phyloP scores from a whole-genome alignment of 2,113 vertebrate species.

The Corythornis vintsioides region DNA sequence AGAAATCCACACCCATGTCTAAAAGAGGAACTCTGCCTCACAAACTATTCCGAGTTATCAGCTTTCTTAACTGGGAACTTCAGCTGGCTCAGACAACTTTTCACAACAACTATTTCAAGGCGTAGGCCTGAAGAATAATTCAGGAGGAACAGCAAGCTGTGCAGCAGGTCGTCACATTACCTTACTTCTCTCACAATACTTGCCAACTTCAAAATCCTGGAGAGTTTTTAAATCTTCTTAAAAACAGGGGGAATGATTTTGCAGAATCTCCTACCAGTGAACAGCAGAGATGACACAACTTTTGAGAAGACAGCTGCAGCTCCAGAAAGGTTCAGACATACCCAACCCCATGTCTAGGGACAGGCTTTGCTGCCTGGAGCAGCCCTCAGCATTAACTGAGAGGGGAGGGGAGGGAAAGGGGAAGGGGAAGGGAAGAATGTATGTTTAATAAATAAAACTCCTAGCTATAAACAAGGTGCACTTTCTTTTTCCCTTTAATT shows the following conservation, averaged over 20 bases:
- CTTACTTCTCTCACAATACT: background rate
- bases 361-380: background rate
- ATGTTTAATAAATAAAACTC: background rate
- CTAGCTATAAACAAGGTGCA: background rate
- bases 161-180: background rate
- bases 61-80: background rate
- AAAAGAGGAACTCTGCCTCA: conserved; percentile 8
- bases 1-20: conserved; percentile 11
- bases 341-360: background rate
- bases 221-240: background rate
- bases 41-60: background rate
- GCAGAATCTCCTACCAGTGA: background rate
- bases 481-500: background rate
- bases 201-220: background rate
- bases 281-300: background rate
- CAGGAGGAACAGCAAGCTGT: background rate
- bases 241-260: background rate
- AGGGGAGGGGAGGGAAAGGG: too few species aligned
- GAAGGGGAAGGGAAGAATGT: background rate
- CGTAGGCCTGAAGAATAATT: background rate
- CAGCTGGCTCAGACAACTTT: background rate
- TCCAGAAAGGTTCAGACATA: rapidly evolving
- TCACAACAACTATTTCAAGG: background rate
- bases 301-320: background rate
- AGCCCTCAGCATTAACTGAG: background rate